Conservation (phyloP, 2,888 invertebrate genomes). For the Andrena haemorrhoa region DNA sequence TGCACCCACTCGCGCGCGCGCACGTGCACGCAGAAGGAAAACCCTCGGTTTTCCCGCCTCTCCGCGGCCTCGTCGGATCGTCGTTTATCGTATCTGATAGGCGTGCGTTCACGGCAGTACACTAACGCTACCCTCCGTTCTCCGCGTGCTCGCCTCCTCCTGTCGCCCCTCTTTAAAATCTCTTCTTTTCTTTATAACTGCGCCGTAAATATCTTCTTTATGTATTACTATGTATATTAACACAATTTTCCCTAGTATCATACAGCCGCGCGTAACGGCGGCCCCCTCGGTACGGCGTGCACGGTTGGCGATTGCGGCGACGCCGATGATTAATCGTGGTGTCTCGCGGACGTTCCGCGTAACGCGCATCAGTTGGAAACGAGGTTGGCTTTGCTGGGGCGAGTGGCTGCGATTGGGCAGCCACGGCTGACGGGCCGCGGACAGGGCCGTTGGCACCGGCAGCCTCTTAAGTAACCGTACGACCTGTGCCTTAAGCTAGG, state of each 20-base stretch:
- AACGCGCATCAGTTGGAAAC: neutral
- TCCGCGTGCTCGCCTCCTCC: conserved; percentile 2
- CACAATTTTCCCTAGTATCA: conserved; percentile 81
- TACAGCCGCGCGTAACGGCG: conserved; percentile 79
- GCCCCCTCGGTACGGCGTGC: conserved; percentile 55
- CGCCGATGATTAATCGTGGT: conserved; percentile 22
- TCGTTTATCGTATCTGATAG: conserved; percentile 57
- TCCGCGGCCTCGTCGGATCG: conserved; percentile 49
- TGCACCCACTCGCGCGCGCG: conserved; percentile 41
- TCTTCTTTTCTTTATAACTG: conserved; percentile 51
- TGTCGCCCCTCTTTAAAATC: neutral
- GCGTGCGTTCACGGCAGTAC: conserved; percentile 59
- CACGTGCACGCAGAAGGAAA: conserved; percentile 15
- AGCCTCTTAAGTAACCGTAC: too few relatives aligned
- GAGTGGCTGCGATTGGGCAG: neutral
- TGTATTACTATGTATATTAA: conserved; percentile 74
- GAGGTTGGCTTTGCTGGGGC: neutral
- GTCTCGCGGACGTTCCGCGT: conserved; percentile 48
- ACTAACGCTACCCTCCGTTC: conserved; percentile 58
- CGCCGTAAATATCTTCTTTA: conserved; percentile 65
- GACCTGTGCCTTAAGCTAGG: too few relatives aligned
- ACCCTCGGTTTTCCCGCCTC: conserved; percentile 11
- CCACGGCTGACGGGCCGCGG: too few relatives aligned
- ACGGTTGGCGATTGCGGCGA: conserved; percentile 13
- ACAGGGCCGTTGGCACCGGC: too few relatives aligned